These are phyloP conservation scores for Pelusios castaneus DNA, from an alignment of 2,113 vertebrate species.

Conservation along the genomic window DNA sequence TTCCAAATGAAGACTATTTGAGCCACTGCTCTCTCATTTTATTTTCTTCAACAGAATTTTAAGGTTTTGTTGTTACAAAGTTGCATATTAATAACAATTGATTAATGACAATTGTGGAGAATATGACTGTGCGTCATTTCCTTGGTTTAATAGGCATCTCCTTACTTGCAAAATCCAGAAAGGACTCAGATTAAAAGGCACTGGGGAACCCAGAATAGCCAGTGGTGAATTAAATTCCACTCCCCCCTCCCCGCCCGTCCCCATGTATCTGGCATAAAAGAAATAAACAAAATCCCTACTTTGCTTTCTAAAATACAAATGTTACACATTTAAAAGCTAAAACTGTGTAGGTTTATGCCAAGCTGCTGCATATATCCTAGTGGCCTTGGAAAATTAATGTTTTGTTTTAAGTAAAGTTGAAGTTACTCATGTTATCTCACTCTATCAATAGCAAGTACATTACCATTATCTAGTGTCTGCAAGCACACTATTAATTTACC, in stretches of 20 bases:
- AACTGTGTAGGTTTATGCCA: neutral
- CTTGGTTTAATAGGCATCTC: neutral
- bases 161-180: neutral
- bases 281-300: neutral
- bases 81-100: neutral
- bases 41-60: neutral
- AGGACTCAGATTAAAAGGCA: conserved; percentile 22
- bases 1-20: conserved; percentile 37
- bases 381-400: conserved; percentile 84
- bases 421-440: conserved; percentile 88
- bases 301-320: neutral
- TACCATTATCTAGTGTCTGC: conserved; percentile 88
- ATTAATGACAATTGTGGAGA: neutral
- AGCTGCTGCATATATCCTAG: conserved; percentile 61
- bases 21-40: neutral
- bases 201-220: neutral
- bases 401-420: conserved; percentile 90
- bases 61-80: neutral
- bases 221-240: conserved; percentile 33
- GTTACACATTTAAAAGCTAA: conserved; percentile 42
- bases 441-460: conserved; percentile 88
- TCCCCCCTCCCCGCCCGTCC: neutral
- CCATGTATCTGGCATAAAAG: conserved; percentile 18
- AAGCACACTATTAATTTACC: conserved; percentile 90
- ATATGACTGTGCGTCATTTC: neutral